phyloP scores from a whole-genome alignment of 2,888 invertebrate genomes.

The Campoplex capitator region DNA sequence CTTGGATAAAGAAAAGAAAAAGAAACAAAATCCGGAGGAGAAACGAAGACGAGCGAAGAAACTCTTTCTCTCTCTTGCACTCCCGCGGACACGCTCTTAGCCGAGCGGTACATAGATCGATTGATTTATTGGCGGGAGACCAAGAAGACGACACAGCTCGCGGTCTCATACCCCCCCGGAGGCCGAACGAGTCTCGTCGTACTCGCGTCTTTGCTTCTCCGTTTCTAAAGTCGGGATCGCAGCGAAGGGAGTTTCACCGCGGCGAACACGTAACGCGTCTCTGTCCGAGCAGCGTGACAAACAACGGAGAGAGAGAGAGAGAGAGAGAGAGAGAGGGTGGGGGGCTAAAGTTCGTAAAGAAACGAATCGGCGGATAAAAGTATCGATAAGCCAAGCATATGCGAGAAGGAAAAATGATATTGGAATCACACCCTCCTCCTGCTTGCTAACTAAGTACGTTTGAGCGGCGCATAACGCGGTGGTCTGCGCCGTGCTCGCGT shows the following conservation, averaged over 20 bases:
- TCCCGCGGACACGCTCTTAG: not conserved
- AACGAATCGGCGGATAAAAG: constrained; percentile 21
- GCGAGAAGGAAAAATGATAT: constrained; percentile 26
- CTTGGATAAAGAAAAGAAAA: not conserved
- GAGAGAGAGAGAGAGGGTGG: not conserved
- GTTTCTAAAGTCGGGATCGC: constrained; percentile 60
- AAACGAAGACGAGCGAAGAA: not conserved
- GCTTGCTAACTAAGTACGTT: constrained; percentile 50
- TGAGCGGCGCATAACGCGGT: constrained; percentile 52
- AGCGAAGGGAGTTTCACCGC: constrained; percentile 56
- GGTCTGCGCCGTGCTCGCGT: constrained; percentile 47
- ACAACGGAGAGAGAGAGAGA: not conserved
- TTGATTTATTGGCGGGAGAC: constrained; percentile 69
- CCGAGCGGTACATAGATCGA: constrained; percentile 61
- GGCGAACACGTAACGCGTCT: constrained; percentile 57
- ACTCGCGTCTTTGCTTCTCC: constrained; percentile 33
- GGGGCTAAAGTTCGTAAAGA: constrained; percentile 2
- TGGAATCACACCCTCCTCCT: not conserved
- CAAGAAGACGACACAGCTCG: constrained; percentile 67
- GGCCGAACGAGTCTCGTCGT: constrained; percentile 52
- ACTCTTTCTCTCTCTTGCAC: constrained; percentile 7
- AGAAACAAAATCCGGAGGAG: constrained; percentile 2
- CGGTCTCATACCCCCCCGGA: constrained; percentile 42
- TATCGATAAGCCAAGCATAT: not conserved
- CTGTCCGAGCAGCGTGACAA: constrained; percentile 28